A percentile compares a stretch with the other conserved stretches of the same genome.
Evolutionary conservation across 2,888 invertebrate genomes (phyloP).

Genomic region (Ptychoptera contaminata): DNA sequence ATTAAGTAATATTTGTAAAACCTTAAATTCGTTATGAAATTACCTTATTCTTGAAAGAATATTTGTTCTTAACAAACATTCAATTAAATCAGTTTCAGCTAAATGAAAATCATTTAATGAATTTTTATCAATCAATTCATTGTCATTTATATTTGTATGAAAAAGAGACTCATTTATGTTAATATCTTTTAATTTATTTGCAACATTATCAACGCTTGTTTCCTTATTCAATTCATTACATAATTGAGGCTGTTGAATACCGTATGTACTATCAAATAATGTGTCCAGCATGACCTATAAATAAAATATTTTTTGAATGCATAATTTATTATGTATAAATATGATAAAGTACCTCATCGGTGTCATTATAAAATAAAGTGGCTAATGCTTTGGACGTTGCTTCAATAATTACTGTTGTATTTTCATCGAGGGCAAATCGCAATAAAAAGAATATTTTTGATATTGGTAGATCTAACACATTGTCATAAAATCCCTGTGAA

Average conservation of each 20-base stretch:
- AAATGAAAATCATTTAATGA: slow-evolving; percentile 77
- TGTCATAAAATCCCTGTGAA: slow-evolving; percentile 60
- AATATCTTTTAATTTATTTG: slow-evolving; percentile 35
- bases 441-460: slow-evolving; percentile 66
- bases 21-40: slow-evolving; percentile 5
- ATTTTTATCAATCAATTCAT: slow-evolving; percentile 33
- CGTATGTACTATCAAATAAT: slow-evolving; percentile 1
- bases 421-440: slow-evolving; percentile 76
- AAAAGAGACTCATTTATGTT: slow-evolving; percentile 19
- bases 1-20: not conserved
- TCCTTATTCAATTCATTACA: slow-evolving; percentile 13
- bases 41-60: slow-evolving; percentile 56
- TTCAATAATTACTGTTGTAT: slow-evolving; percentile 51
- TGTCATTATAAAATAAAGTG: slow-evolving; percentile 54
- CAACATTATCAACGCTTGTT: slow-evolving; percentile 37
- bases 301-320: not conserved
- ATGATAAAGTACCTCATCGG: slow-evolving; percentile 47
- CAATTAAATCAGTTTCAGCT: slow-evolving; percentile 65
- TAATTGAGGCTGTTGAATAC: slow-evolving; percentile 1
- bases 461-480: slow-evolving; percentile 54
- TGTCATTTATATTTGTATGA: slow-evolving; percentile 21
- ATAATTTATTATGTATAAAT: not conserved
- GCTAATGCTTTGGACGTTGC: slow-evolving; percentile 63
- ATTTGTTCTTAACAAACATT: slow-evolving; percentile 56
- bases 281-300: slow-evolving; percentile 3